Conservation (phyloP, 2,888 invertebrate genomes). For the Perdita meconis region DNA sequence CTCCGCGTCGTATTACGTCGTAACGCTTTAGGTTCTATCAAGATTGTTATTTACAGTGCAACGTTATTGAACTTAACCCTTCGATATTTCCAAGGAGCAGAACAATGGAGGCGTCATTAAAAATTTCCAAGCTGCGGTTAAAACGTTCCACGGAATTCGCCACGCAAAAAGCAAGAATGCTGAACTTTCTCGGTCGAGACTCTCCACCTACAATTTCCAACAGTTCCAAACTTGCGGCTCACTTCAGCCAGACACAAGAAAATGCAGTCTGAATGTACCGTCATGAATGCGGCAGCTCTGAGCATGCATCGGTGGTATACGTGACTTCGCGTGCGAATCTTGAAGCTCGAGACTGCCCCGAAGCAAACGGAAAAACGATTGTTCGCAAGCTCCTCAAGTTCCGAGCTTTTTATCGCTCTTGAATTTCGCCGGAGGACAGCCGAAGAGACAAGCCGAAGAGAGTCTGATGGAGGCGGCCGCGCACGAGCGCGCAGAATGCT, state of each 20-base stretch:
- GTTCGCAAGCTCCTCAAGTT: constrained; percentile 63
- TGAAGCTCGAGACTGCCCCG: constrained; percentile 40
- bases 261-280: constrained; percentile 47
- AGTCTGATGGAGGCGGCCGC: neutral
- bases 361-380: constrained; percentile 65
- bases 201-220: constrained; percentile 42
- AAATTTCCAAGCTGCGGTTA: constrained; percentile 27
- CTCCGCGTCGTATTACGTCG: too few species aligned
- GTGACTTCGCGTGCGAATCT: constrained; percentile 51
- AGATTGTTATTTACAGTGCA: neutral
- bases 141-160: constrained; percentile 2
- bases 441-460: constrained; percentile 36
- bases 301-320: constrained; percentile 40
- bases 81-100: neutral
- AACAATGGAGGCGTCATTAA: constrained; percentile 43
- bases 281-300: constrained; percentile 34
- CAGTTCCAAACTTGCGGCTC: constrained; percentile 60
- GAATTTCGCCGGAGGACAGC: constrained; percentile 55
- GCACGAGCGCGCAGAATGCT: constrained; percentile 21
- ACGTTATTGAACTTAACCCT: neutral
- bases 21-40: too few species aligned
- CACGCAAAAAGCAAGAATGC: constrained; percentile 30
- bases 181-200: constrained; percentile 49
- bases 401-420: constrained; percentile 61
- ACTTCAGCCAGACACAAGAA: constrained; percentile 52